These are phyloP conservation scores for Catostylus mosaicus DNA, from an alignment of 30 jellyfish, hydroid and myxozoan genomes.

Conservation along the genomic window DNA sequence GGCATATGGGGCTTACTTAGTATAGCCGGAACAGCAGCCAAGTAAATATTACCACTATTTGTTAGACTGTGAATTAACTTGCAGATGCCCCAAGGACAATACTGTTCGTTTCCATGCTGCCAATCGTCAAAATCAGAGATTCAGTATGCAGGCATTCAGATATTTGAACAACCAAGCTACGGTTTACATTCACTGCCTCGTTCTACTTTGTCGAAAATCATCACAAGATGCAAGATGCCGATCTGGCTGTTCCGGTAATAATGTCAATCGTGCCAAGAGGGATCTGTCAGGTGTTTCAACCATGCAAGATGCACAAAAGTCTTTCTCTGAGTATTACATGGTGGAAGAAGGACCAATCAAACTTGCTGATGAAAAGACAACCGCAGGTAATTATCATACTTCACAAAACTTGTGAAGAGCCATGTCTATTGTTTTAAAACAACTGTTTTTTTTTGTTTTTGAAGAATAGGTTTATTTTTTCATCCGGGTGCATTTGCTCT, in stretches of 20 bases:
- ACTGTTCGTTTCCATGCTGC: conserved; percentile 18
- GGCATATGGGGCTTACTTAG: too few relatives aligned
- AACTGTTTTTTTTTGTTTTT: too few relatives aligned
- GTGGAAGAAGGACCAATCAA: not conserved
- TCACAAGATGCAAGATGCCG: conserved; percentile 31
- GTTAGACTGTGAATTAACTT: too few relatives aligned
- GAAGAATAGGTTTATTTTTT: too few relatives aligned
- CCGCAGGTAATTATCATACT: not conserved
- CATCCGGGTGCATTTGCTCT: too few relatives aligned
- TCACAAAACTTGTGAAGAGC: too few relatives aligned
- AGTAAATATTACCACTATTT: too few relatives aligned
- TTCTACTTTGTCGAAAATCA: conserved; percentile 20
- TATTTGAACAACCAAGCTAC: conserved; percentile 12
- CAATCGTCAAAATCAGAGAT: conserved; percentile 2
- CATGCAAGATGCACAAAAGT: not conserved
- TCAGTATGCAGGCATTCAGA: conserved; percentile 26
- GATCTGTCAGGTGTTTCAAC: not conserved
- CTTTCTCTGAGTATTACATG: not conserved
- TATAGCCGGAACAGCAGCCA: too few relatives aligned
- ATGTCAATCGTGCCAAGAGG: conserved; percentile 29
- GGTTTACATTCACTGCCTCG: conserved; percentile 39
- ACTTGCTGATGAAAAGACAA: not conserved
- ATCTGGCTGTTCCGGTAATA: conserved; percentile 47
- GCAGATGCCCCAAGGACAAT: conserved; percentile 19
- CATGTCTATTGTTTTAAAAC: too few relatives aligned